Percentiles rank a stretch among this genome's conserved stretches.
Conservation (phyloP, 2,113 vertebrate genomes). For the Rhegmatorhina hoffmannsi region DNA sequence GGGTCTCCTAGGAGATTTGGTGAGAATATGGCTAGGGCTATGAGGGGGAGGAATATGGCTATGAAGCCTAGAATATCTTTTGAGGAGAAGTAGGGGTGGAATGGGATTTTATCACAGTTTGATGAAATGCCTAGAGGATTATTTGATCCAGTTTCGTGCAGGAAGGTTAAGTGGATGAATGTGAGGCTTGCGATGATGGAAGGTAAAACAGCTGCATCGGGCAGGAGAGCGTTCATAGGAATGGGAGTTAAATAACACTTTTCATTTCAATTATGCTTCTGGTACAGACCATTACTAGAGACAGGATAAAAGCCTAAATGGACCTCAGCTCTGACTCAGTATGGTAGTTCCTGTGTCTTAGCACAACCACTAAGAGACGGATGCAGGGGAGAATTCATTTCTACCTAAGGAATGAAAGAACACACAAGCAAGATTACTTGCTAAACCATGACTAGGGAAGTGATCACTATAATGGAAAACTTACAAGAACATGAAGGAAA, state of each 20-base stretch:
- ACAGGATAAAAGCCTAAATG: background rate
- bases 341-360: background rate
- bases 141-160: too few relatives aligned
- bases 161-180: too few relatives aligned
- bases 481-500: background rate
- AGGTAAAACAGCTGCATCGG: background rate
- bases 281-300: background rate
- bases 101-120: too few relatives aligned
- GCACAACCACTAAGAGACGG: background rate
- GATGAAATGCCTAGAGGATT: too few relatives aligned
- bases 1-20: too few relatives aligned
- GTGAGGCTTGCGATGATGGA: background rate
- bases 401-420: background rate
- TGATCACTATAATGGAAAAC: background rate
- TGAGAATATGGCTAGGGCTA: too few relatives aligned
- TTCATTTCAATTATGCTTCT: background rate
- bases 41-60: too few relatives aligned
- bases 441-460: background rate
- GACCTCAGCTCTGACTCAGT: background rate
- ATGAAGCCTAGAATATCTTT: too few relatives aligned
- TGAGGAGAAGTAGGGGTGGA: too few relatives aligned
- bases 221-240: background rate
- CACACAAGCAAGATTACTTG: background rate
- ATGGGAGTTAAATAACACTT: background rate
- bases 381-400: background rate